Evolutionary conservation across 2,113 vertebrate species (phyloP).

Genomic region (Osmerus eperlanus): DNA sequence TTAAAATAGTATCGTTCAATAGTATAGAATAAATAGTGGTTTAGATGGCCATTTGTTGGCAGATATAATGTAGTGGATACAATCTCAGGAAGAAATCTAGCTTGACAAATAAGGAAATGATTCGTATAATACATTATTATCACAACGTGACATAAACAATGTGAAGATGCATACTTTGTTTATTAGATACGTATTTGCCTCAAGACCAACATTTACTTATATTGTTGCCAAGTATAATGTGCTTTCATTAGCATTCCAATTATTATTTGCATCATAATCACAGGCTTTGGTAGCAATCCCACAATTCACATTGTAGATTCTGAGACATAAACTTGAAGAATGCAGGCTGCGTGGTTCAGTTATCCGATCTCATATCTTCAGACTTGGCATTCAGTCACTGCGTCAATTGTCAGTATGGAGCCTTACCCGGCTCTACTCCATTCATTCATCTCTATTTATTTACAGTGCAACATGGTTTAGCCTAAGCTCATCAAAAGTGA

Average conservation of each 20-base stretch:
- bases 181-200: slow-evolving; percentile 27
- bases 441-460: slow-evolving; percentile 53
- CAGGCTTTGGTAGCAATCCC: not conserved
- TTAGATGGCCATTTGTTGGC: no score
- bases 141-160: not conserved
- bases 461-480: slow-evolving; percentile 56
- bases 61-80: not conserved
- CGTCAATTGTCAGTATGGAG: slow-evolving; percentile 18
- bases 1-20: no score
- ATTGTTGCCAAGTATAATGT: slow-evolving; percentile 1
- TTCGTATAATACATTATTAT: no score
- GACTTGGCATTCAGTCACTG: slow-evolving; percentile 37
- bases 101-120: no score
- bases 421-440: slow-evolving; percentile 30
- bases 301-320: slow-evolving; percentile 20
- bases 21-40: no score
- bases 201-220: slow-evolving; percentile 22
- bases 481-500: slow-evolving; percentile 57
- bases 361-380: slow-evolving; percentile 43
- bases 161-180: slow-evolving; percentile 25
- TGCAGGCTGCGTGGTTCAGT: slow-evolving; percentile 49
- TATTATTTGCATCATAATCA: not conserved
- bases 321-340: slow-evolving; percentile 50
- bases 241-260: not conserved
- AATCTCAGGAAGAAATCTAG: no score